Percentiles rank a stretch among this genome's conserved stretches.
Evolutionary conservation across 2,888 invertebrate genomes (phyloP).

Genomic region (Andrena fulva): DNA sequence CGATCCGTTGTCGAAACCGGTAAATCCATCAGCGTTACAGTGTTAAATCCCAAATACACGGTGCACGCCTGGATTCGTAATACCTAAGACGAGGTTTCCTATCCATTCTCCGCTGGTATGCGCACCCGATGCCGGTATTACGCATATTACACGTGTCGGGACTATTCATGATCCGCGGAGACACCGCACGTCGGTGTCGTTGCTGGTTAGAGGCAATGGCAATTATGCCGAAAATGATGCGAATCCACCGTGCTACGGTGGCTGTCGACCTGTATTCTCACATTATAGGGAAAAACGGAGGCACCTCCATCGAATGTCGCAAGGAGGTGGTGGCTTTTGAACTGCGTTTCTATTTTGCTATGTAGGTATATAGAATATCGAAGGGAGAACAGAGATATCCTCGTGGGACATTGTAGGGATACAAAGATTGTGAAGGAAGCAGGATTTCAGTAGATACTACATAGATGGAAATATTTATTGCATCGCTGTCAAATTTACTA

Average conservation of each 20-base stretch:
- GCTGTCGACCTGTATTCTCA: too few species aligned
- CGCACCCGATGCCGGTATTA: slow-evolving; percentile 42
- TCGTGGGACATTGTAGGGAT: too few species aligned
- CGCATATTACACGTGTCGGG: slow-evolving; percentile 60
- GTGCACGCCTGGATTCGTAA: slow-evolving; percentile 26
- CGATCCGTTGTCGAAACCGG: slow-evolving; percentile 12
- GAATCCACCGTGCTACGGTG: not conserved
- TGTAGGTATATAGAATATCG: too few species aligned
- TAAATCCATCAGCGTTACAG: slow-evolving; percentile 38
- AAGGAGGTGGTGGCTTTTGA: not conserved
- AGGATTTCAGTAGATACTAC: too few species aligned
- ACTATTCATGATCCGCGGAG: slow-evolving; percentile 48
- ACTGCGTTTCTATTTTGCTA: too few species aligned
- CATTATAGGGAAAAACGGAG: too few species aligned
- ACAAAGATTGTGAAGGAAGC: too few species aligned
- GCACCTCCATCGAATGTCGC: too few species aligned
- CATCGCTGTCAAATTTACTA: too few species aligned
- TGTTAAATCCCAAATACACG: slow-evolving; percentile 36
- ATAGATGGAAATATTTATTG: too few species aligned
- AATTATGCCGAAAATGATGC: slow-evolving; percentile 38
- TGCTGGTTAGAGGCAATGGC: slow-evolving; percentile 40
- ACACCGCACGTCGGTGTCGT: slow-evolving; percentile 23
- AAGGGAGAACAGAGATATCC: too few species aligned
- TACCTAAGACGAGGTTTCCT: slow-evolving; percentile 45
- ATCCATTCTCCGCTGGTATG: slow-evolving; percentile 25